Percentiles rank a stretch among this genome's conserved stretches.
These are phyloP conservation scores for Ferrisia virgata DNA, from an alignment of 2,888 invertebrate species.

Conservation along the genomic window DNA sequence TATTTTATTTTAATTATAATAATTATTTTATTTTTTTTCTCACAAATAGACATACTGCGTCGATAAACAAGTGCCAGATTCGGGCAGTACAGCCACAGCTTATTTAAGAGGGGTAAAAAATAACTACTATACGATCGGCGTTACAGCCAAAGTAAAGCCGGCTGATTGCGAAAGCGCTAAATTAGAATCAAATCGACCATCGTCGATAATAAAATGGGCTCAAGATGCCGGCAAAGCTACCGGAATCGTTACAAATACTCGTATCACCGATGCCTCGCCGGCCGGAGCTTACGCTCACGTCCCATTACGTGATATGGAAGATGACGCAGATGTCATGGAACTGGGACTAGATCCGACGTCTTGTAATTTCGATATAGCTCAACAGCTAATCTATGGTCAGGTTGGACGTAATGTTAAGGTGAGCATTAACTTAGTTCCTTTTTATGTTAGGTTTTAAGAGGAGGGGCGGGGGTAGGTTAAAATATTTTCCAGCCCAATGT, in stretches of 20 bases:
- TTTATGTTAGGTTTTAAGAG: no score
- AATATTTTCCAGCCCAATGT: no score
- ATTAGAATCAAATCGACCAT: slow-evolving; percentile 52
- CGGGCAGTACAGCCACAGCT: slow-evolving; percentile 70
- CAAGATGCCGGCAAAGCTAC: slow-evolving; percentile 73
- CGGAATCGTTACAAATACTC: slow-evolving; percentile 80
- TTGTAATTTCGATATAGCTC: slow-evolving; percentile 69
- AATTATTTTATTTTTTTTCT: no score
- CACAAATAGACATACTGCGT: slow-evolving; percentile 51
- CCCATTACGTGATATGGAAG: slow-evolving; percentile 71
- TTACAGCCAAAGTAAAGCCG: slow-evolving; percentile 55
- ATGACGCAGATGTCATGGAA: slow-evolving; percentile 60
- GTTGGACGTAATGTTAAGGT: slow-evolving; percentile 71
- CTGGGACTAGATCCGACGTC: slow-evolving; percentile 55
- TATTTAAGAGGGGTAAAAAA: slow-evolving; percentile 70
- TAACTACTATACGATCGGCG: slow-evolving; percentile 66
- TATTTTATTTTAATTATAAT: no score
- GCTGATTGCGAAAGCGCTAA: slow-evolving; percentile 52
- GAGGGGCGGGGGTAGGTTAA: no score
- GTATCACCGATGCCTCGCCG: slow-evolving; percentile 77
- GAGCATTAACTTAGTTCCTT: slow-evolving; percentile 49
- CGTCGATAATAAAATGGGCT: slow-evolving; percentile 69
- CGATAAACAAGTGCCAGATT: slow-evolving; percentile 69
- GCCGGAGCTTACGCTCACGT: slow-evolving; percentile 71
- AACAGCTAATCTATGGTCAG: slow-evolving; percentile 64